Percentiles rank a stretch among this genome's conserved stretches.
Evolutionary conservation across 2,888 invertebrate genomes (phyloP).

Genomic region (Drosophila austrosaltans): DNA sequence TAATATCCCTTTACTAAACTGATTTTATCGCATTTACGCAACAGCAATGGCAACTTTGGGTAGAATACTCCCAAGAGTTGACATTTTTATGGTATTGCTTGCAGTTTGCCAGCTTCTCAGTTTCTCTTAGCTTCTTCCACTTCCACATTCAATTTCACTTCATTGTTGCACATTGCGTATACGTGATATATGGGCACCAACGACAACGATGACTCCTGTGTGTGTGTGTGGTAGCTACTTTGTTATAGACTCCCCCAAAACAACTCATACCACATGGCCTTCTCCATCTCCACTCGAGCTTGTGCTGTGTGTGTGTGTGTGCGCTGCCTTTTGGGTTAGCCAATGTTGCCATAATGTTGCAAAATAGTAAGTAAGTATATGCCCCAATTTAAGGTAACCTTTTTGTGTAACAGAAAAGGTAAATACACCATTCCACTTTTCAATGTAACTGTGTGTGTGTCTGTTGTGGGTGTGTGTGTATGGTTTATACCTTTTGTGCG

Average conservation of each 20-base stretch:
- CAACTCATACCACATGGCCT: not conserved
- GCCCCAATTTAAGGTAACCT: slow-evolving; percentile 65
- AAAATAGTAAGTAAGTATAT: slow-evolving; percentile 44
- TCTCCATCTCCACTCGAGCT: not conserved
- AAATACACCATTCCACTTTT: slow-evolving; percentile 70
- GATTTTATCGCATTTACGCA: slow-evolving; percentile 70
- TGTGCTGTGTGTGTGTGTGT: not conserved
- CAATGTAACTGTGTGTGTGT: slow-evolving; percentile 29
- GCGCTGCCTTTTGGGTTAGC: slow-evolving; percentile 54
- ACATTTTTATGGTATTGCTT: slow-evolving; percentile 44
- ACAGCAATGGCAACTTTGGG: slow-evolving; percentile 18
- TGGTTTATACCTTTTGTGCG: slow-evolving; percentile 71
- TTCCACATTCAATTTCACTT: slow-evolving; percentile 47
- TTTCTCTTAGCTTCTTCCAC: slow-evolving; percentile 10
- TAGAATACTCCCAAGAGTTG: slow-evolving; percentile 34
- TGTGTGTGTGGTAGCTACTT: slow-evolving; percentile 61
- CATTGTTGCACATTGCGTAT: slow-evolving; percentile 73
- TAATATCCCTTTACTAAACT: slow-evolving; percentile 53
- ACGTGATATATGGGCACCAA: slow-evolving; percentile 61
- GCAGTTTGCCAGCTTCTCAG: slow-evolving; percentile 23
- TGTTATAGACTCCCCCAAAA: slow-evolving; percentile 49
- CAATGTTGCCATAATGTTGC: slow-evolving; percentile 62
- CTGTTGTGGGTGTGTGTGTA: slow-evolving; percentile 27
- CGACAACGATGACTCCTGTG: slow-evolving; percentile 34
- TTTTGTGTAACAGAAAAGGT: slow-evolving; percentile 58